A percentile compares a stretch with the other conserved stretches of the same genome.
Conservation (phyloP, 35 echinoderm and acorn worm species). For the Apostichopus californicus region DNA sequence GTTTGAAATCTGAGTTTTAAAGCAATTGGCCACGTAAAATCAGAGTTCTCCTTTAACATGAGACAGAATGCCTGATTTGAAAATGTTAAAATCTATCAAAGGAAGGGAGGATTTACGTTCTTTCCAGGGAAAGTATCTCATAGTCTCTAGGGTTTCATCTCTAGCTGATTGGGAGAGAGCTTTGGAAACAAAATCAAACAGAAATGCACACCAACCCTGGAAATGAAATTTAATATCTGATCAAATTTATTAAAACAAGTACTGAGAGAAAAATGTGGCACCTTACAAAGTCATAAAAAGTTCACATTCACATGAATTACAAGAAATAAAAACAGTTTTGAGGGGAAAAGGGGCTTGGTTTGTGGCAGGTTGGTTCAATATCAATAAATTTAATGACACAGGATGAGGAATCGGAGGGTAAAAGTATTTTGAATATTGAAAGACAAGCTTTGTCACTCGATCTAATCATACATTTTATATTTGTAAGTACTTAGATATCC, state of each 20-base stretch:
- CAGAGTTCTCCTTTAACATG: neutral
- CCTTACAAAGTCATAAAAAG: neutral
- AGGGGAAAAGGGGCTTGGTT: too few relatives aligned
- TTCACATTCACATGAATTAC: neutral
- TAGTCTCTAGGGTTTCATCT: neutral
- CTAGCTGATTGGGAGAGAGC: neutral
- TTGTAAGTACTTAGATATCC: too few relatives aligned
- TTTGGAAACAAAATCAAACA: neutral
- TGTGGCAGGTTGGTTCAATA: too few relatives aligned
- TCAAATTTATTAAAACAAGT: neutral
- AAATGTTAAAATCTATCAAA: neutral
- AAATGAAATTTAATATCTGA: neutral
- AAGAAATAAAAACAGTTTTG: neutral
- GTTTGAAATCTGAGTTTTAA: neutral
- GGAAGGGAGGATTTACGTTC: neutral
- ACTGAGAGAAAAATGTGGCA: neutral
- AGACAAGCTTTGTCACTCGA: too few relatives aligned
- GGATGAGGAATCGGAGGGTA: too few relatives aligned
- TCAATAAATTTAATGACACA: too few relatives aligned
- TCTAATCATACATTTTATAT: too few relatives aligned
- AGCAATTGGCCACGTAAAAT: neutral
- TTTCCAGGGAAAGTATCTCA: neutral
- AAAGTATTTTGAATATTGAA: too few relatives aligned
- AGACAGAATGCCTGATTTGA: neutral
- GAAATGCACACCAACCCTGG: neutral